A percentile compares a stretch with the other conserved stretches of the same genome.
Conservation (phyloP, 2,888 invertebrate species). For the Ichneumoninae sp. region DNA sequence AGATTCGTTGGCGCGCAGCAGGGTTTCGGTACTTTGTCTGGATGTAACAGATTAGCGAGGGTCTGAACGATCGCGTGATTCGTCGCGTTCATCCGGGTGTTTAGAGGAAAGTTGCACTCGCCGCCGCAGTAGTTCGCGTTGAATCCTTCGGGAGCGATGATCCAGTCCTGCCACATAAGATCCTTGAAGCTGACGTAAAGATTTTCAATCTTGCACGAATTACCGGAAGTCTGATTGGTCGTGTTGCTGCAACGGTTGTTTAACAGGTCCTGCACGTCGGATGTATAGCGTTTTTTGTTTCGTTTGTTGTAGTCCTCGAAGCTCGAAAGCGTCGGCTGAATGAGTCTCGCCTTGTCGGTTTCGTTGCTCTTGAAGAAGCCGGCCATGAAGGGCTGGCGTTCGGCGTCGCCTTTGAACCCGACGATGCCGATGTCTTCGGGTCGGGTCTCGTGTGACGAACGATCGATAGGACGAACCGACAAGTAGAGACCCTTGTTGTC, state of each 20-base stretch:
- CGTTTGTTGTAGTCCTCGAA: background rate
- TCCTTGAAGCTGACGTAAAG: conserved; percentile 95
- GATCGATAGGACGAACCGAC: conserved; percentile 89
- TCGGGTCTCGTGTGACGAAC: conserved; percentile 89
- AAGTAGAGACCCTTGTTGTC: conserved; percentile 93
- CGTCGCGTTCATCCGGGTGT: conserved; percentile 95
- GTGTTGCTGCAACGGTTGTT: conserved; percentile 79
- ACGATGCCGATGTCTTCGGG: conserved; percentile 93
- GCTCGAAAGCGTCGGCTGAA: conserved; percentile 74
- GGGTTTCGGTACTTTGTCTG: conserved; percentile 91
- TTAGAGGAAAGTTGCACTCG: conserved; percentile 95
- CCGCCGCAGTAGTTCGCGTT: conserved; percentile 96
- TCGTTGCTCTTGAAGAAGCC: conserved; percentile 90
- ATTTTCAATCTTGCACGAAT: conserved; percentile 93
- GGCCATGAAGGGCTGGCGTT: conserved; percentile 95
- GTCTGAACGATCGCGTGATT: conserved; percentile 97
- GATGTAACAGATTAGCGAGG: conserved; percentile 91
- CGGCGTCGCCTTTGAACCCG: conserved; percentile 89
- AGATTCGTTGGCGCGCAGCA: conserved; percentile 95
- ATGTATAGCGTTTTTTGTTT: background rate
- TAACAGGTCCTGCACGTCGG: conserved; percentile 22
- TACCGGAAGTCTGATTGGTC: conserved; percentile 79
- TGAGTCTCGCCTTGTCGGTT: conserved; percentile 16
- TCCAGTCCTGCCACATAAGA: conserved; percentile 96
- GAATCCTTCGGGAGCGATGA: conserved; percentile 96